These are phyloP conservation scores for Corythoichthys haematopterus DNA, from an alignment of 2,113 vertebrate genomes.

Conservation along the genomic window DNA sequence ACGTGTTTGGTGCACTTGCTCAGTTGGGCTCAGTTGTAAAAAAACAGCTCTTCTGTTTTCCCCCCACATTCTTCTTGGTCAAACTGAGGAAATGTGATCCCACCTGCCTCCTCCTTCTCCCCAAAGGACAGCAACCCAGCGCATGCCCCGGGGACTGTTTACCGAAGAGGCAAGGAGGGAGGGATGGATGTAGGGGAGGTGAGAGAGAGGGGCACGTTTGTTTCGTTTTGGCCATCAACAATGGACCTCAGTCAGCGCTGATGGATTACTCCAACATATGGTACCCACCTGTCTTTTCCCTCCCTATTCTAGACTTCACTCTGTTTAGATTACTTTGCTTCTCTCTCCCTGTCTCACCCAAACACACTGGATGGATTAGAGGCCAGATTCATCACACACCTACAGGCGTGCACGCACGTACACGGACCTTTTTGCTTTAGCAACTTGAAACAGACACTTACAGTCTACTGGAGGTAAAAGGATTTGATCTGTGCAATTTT, in stretches of 20 bases:
- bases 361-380: constrained; percentile 69
- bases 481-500: background rate
- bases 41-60: constrained; percentile 21
- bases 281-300: constrained; percentile 69
- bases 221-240: constrained; percentile 69
- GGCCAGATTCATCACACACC: constrained; percentile 72
- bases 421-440: constrained; percentile 72
- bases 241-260: constrained; percentile 72
- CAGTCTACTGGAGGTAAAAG: background rate
- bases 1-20: background rate
- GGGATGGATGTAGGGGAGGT: constrained; percentile 29
- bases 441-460: constrained; percentile 62
- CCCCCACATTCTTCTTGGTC: constrained; percentile 28
- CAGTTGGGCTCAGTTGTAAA: constrained; percentile 21
- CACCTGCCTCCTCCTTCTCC: constrained; percentile 48
- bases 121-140: constrained; percentile 60
- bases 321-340: constrained; percentile 69
- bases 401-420: constrained; percentile 25
- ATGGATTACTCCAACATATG: constrained; percentile 72
- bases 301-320: constrained; percentile 32
- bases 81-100: constrained; percentile 58
- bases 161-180: constrained; percentile 46
- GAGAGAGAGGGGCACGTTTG: constrained; percentile 46
- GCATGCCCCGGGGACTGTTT: constrained; percentile 68
- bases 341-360: constrained; percentile 65